A percentile compares a stretch with the other conserved stretches of the same genome.
Evolutionary conservation across 2,888 invertebrate species (phyloP).

Genomic region (Cantharis lateralis): DNA sequence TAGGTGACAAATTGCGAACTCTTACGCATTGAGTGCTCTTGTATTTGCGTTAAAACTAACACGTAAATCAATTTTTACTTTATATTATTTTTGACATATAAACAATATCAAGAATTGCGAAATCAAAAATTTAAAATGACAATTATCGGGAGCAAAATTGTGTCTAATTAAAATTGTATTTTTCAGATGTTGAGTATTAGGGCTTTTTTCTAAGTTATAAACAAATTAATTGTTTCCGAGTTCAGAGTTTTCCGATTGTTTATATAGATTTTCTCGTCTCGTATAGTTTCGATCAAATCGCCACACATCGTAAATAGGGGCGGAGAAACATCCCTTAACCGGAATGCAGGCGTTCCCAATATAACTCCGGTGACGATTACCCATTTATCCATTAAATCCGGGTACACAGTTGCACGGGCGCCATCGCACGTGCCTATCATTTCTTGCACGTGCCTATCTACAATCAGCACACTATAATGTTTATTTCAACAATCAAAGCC

Average conservation of each 20-base stretch:
- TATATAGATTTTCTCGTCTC: conserved; percentile 16
- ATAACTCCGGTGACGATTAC: conserved; percentile 25
- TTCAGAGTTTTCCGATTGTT: not conserved
- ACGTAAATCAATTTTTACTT: not conserved
- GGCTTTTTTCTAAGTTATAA: no score
- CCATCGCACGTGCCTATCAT: conserved; percentile 41
- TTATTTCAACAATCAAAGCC: conserved; percentile 14
- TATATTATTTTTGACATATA: not conserved
- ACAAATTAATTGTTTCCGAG: not conserved
- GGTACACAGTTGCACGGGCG: conserved; percentile 39
- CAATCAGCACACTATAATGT: conserved; percentile 1
- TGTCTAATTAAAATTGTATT: no score
- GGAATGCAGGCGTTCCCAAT: conserved; percentile 38
- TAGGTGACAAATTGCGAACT: conserved; percentile 51
- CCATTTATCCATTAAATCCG: conserved; percentile 38
- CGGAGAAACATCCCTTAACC: conserved; percentile 34
- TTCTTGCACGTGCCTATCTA: conserved; percentile 18
- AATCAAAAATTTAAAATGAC: no score
- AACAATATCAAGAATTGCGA: not conserved
- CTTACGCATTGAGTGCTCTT: conserved; percentile 17
- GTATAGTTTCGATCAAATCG: conserved; percentile 4
- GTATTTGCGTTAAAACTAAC: not conserved
- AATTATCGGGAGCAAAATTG: no score
- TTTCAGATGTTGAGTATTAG: no score
- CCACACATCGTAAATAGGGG: conserved; percentile 18